A percentile compares a stretch with the other conserved stretches of the same genome.
These are phyloP conservation scores for Herpetotheres cachinnans DNA, from an alignment of 2,113 vertebrate genomes.

Conservation along the genomic window DNA sequence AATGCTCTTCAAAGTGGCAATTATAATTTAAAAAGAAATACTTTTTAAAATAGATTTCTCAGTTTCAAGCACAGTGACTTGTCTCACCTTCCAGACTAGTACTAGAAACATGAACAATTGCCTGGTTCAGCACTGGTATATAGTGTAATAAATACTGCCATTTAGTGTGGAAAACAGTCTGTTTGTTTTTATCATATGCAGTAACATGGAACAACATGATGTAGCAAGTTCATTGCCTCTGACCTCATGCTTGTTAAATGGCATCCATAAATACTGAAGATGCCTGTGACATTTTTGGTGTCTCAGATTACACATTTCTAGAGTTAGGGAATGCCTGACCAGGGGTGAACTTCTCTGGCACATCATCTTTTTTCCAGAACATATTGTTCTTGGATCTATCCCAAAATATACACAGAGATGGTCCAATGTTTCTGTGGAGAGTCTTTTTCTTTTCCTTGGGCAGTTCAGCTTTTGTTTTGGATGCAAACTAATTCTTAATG, in stretches of 20 bases:
- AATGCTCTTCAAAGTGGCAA: background rate
- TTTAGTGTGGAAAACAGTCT: background rate
- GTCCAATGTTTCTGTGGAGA: background rate
- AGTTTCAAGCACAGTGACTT: background rate
- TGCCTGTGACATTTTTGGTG: conserved; percentile 14
- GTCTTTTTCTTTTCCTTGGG: background rate
- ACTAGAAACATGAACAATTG: no score
- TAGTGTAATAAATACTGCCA: background rate
- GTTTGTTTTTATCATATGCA: background rate
- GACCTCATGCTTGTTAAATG: conserved; percentile 29
- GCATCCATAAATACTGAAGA: conserved; percentile 32
- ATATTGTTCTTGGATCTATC: conserved; percentile 38
- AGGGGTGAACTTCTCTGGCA: conserved; percentile 30
- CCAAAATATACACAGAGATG: conserved; percentile 13
- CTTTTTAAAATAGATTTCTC: background rate
- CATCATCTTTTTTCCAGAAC: conserved; percentile 47
- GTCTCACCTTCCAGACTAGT: background rate
- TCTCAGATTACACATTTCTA: conserved; percentile 32
- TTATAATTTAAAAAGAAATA: background rate
- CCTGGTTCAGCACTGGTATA: background rate
- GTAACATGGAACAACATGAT: background rate
- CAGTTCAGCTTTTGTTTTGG: background rate
- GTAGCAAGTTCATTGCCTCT: conserved; percentile 27
- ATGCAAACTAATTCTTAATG: background rate
- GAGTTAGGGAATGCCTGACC: conserved; percentile 25